Conservation (phyloP, 2,797 vertebrate genomes). For the Sorex maritimensis region DNA sequence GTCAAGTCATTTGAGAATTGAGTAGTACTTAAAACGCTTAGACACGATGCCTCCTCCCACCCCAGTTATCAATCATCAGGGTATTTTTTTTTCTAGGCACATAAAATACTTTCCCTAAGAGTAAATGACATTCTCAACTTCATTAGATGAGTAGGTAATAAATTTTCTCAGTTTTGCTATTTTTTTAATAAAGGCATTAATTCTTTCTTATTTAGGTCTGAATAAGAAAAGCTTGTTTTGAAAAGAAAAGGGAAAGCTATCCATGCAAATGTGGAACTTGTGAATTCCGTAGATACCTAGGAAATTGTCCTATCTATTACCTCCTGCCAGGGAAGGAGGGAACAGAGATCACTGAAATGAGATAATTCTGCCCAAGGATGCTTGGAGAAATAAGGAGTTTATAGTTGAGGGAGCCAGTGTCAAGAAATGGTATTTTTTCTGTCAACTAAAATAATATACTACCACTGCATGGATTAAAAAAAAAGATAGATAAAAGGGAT, state of each 20-base stretch:
- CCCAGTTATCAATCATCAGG: neutral
- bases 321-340: neutral
- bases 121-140: slow-evolving; percentile 64
- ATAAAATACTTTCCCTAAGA: slow-evolving; percentile 61
- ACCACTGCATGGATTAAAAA: too few relatives aligned
- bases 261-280: slow-evolving; percentile 9
- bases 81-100: slow-evolving; percentile 43
- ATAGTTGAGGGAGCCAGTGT: neutral
- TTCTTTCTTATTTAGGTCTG: slow-evolving; percentile 72
- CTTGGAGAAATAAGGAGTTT: neutral
- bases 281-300: slow-evolving; percentile 15
- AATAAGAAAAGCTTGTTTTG: slow-evolving; percentile 59
- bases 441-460: too few relatives aligned
- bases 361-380: slow-evolving; percentile 1
- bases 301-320: neutral
- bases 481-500: too few relatives aligned
- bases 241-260: slow-evolving; percentile 58
- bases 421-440: neutral
- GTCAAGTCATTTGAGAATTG: neutral
- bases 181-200: neutral
- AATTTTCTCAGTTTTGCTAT: slow-evolving; percentile 58
- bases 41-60: too few relatives aligned
- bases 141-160: slow-evolving; percentile 56
- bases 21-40: slow-evolving; percentile 6
- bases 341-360: slow-evolving; percentile 12